Evolutionary conservation across 2,888 invertebrate species (phyloP), one percentile per base, ranked within the genome.

Genomic region (Leptothorax acervorum): DNA sequence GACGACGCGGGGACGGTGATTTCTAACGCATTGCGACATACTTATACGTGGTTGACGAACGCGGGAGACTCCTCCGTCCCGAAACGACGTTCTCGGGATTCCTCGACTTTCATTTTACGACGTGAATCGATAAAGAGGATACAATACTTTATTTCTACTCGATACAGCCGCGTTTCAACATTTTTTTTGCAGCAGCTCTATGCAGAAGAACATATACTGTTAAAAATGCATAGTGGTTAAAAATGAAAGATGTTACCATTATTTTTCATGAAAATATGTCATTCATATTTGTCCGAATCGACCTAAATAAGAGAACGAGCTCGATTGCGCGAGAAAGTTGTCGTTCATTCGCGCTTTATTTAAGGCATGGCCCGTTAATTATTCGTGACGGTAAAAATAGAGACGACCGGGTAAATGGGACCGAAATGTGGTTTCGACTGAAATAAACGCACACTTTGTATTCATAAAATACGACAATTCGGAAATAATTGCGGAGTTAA

Each of bases 1-100:
- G n/a, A n/a, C n/a, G n/a, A 39, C 28, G 55, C 35, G 60, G 75
- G 78, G 81, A 71, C 53, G 71, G 15, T 45, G 53, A 71, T 76
- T 75, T 66, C 70, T 28, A n/a, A 23, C 66, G 28, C 23, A 3
- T 15, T 63, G 28, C 12, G 53, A 35, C 5, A 18, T 65, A n/a
- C n/a, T n/a, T n/a, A 28, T 48, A 18, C 28, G 39, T 31, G 62
- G 12, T 42, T 60, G 28, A 60, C 39, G 45, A 66, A 65, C n/a
- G 66, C 31, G 3, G 4, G 9, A 57, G 18, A 31, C n/a, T 63
- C 48, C 75, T 60, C n/a, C n/a, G 18, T 63, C 9, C 35, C 51
- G 18, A 15, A 51, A 51, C 28, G 18, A 42, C 42, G 11, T 71
- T 53, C 39, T 23, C 9, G 39, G 28, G 8, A 66, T 66, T 48